Evolutionary conservation across 2,113 vertebrate species (phyloP).

Genomic region (Apteryx owenii): DNA sequence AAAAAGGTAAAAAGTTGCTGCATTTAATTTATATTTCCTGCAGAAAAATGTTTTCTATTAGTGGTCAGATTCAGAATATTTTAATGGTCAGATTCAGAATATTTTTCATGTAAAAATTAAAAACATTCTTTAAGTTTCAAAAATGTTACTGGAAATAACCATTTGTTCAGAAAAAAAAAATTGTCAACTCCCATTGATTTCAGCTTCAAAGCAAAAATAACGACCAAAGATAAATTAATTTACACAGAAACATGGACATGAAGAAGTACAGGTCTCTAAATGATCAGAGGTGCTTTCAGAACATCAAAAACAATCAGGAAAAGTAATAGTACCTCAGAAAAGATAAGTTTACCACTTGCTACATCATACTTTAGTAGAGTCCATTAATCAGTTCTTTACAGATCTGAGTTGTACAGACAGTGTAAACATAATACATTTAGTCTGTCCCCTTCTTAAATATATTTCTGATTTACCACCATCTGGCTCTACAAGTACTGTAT

Average conservation of each 20-base stretch:
- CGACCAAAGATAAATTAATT: not conserved
- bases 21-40: not conserved
- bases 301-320: not conserved
- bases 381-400: not conserved
- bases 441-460: not conserved
- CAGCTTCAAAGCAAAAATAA: not conserved
- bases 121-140: not conserved
- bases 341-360: not conserved
- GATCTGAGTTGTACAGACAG: not conserved
- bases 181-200: not conserved
- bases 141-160: not conserved
- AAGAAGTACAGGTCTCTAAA: not conserved
- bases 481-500: not conserved
- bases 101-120: not conserved
- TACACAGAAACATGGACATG: not conserved
- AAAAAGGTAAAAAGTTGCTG: not conserved
- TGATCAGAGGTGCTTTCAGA: not conserved
- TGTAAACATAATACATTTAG: not conserved
- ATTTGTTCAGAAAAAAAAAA: not conserved
- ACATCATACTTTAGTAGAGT: not conserved
- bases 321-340: not conserved
- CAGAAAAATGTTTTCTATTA: not conserved
- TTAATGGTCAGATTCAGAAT: not conserved
- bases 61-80: not conserved
- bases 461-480: not conserved